These are phyloP conservation scores for Anthophora plumipes DNA, from an alignment of 2,888 invertebrate species.

Conservation along the genomic window DNA sequence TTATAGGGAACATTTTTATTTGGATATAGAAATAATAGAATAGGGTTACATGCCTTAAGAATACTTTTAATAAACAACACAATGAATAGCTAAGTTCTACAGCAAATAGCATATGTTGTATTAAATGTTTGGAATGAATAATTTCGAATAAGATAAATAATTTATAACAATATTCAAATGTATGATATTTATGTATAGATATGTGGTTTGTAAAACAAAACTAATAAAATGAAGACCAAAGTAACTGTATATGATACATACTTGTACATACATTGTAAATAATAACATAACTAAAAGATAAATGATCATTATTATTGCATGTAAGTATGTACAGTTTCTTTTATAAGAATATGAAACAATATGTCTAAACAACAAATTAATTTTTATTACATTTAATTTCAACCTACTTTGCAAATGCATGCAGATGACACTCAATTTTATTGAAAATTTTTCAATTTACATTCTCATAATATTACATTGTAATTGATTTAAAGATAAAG, in stretches of 20 bases:
- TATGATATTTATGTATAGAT: background rate
- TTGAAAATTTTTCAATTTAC: background rate
- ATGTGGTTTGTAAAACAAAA: background rate
- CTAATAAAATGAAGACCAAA: no score
- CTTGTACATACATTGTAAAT: no score
- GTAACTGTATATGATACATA: no score
- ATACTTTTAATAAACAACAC: no score
- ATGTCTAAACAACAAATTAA: background rate
- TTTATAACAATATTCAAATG: background rate
- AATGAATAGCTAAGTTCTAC: no score
- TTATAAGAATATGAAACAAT: background rate
- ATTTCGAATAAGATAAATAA: background rate
- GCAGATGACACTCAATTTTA: background rate
- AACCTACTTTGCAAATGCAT: conserved; percentile 5
- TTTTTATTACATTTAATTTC: background rate
- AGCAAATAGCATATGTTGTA: no score
- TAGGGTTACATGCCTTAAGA: background rate
- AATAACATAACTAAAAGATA: no score
- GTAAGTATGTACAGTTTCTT: background rate
- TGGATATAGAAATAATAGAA: background rate
- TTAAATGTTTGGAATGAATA: no score
- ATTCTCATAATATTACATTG: background rate
- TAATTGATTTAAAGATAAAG: background rate
- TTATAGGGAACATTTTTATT: background rate
- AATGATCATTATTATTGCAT: no score